Base-by-base conservation (phyloP, 2,113 vertebrate genomes). In the Brachyhypopomus gauderio region DNA sequence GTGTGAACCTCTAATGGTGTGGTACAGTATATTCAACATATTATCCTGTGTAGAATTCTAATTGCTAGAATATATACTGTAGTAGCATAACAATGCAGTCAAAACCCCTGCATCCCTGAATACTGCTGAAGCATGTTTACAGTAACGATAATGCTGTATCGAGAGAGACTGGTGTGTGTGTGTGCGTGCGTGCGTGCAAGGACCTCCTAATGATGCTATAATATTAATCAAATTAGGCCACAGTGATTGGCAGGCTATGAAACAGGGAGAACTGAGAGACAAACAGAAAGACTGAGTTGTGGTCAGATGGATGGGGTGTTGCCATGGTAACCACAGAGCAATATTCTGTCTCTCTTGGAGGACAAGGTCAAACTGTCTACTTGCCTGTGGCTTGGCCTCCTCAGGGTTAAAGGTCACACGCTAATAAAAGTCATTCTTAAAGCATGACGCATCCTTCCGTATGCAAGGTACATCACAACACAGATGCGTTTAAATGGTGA, bases 401-500 rank as follows among this genome's bases (percentile, higher is more conserved):
- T 19, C 22, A 38, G 22, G 17, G 20, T 75, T 38, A 83, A 75
- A 79, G 34, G 38, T 69, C 48, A 75, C 72, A 5, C 8, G 23
- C 67, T 64, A 25, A 82, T 27, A 76, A 6, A 80, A 23, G 25
- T 27, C n/a, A 59, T 11, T 64, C 60, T 66, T 20, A 55, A 60
- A 52, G 41, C 17, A 52, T 27, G 23, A n/a, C 5, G 45, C 48
- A 59, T 0, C 36, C 20, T 12, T 45, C 14, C 7, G 25, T 12
- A 20, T 64, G 36, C 14, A 30, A 30, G 11, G 30, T 55, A 66
- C 45, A 55, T 23, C 7, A 6, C 20, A 62, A 16, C n/a, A 45
- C 14, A 77, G 23, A 17, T 20, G 3, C 27, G 76, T 11, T 66
- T 55, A 62, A 22, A 22, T 9, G n/a, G 60, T 17, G 20, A 67